A percentile compares a stretch with the other conserved stretches of the same genome.
Conservation (phyloP, 2,888 invertebrate genomes). For the Ctenicera cuprea region DNA sequence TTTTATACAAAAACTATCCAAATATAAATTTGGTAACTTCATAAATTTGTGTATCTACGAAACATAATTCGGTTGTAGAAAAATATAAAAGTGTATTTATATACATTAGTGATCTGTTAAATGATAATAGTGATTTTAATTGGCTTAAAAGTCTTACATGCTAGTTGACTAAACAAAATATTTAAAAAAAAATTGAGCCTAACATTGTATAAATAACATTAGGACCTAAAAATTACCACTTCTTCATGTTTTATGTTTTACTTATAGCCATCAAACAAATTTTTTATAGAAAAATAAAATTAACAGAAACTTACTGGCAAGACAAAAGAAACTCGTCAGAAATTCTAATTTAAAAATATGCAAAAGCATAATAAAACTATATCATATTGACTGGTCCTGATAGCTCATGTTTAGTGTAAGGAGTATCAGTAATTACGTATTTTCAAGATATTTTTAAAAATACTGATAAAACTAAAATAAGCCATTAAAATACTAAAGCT, state of each 20-base stretch:
- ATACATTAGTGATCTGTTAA: background rate
- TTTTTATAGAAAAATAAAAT: background rate
- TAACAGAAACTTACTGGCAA: background rate
- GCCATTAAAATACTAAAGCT: background rate
- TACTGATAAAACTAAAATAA: constrained; percentile 3
- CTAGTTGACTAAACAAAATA: background rate
- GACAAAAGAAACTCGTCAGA: background rate
- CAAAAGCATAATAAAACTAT: background rate
- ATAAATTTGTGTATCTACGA: background rate
- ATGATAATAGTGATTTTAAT: constrained; percentile 1
- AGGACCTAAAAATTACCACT: background rate
- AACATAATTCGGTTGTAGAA: constrained; percentile 28
- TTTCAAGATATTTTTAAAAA: constrained; percentile 10
- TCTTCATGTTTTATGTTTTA: too few relatives aligned
- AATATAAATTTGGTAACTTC: constrained; percentile 28
- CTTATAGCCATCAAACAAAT: too few relatives aligned
- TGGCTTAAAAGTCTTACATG: background rate
- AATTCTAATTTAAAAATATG: too few relatives aligned
- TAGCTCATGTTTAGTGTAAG: too few relatives aligned
- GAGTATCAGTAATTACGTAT: background rate
- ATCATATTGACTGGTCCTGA: too few relatives aligned
- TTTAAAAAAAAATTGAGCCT: background rate
- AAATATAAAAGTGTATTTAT: constrained; percentile 21
- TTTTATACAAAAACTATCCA: constrained; percentile 17
- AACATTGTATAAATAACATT: background rate